Evolutionary conservation across 1,140 invertebrate genomes (phyloP), one percentile per base, ranked within the genome.

Genomic region (Harpegnathos saltator): DNA sequence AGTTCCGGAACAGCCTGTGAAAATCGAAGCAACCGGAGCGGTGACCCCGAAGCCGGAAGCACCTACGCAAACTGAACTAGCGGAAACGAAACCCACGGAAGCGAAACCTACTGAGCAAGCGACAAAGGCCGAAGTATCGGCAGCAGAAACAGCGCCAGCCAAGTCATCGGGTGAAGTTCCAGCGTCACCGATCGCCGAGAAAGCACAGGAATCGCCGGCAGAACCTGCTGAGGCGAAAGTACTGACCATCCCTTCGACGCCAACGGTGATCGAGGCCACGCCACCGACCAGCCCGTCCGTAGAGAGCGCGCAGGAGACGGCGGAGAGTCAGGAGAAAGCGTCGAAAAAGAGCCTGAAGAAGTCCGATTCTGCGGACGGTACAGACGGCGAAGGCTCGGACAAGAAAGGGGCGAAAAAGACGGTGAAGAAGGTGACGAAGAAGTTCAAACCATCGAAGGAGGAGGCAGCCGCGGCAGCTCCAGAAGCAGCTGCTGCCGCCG

Each of bases 361-460:
- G 11, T 80, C 75, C 17, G 75, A 80, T 3, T 80, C 75, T 1
- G 9, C 38, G 29, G 75, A 80, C 0, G 63, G 61, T 22, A 50
- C 54, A 11, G 89, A 91, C 3, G 72, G 65, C 7, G 89, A 91
- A 50, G 12, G 33, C 38, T 56, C 29, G 0, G 82, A 83, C 15
- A 90, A 90, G 17, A 93, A 93, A 72, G 52, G 66, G 0, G 83
- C 81, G 0, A 93, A 93, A 9, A 94, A 93, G 62, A 75, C 88
- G 19, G 85, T 90, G 0, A 94, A 93, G 54, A 94, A 94, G 29
- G 82, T 89, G 3, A 29, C 74, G 5, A 94, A 92, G 33, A 93
- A 92, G 63, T 14, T 72, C 50, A 91, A 85, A 82, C 29, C 29
- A 33, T 89, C 91, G 22, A 93, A 93, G 48, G 90, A 85, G 61